Percentiles rank a stretch among this genome's conserved stretches.
These are phyloP conservation scores for Epinotia ramella DNA, from an alignment of 2,888 invertebrate species.

Conservation along the genomic window DNA sequence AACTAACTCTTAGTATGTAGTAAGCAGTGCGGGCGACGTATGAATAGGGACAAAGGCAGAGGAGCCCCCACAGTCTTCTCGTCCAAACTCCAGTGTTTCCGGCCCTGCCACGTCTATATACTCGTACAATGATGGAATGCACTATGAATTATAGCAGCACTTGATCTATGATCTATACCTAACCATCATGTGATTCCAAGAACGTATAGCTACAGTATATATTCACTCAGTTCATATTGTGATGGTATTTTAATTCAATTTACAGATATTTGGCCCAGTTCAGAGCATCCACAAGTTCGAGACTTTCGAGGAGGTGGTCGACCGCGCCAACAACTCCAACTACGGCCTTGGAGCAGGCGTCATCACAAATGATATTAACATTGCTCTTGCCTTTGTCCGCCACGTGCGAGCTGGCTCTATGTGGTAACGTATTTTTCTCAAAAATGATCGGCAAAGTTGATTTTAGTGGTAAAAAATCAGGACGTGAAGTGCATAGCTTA, in stretches of 20 bases:
- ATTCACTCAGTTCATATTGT: background rate
- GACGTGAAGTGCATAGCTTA: no score
- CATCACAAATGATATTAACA: constrained; percentile 93
- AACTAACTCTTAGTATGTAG: no score
- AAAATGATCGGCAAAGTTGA: no score
- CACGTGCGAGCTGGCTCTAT: constrained; percentile 93
- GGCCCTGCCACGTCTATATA: no score
- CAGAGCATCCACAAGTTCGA: constrained; percentile 95
- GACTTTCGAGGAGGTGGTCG: constrained; percentile 92
- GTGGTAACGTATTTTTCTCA: constrained; percentile 88
- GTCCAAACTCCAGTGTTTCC: no score
- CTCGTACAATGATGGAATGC: no score
- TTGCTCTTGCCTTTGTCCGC: constrained; percentile 90
- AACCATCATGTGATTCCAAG: background rate
- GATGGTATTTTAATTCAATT: constrained; percentile 11
- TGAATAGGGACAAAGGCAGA: no score
- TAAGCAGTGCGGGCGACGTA: no score
- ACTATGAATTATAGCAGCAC: no score
- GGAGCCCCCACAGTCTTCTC: no score
- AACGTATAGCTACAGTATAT: no score
- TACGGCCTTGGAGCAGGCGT: constrained; percentile 96
- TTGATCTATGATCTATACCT: background rate
- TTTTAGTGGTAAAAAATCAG: no score
- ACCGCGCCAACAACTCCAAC: constrained; percentile 92
- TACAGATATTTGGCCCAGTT: constrained; percentile 96